Evolutionary conservation across 2,797 vertebrate species (phyloP), one percentile per base, ranked within the genome.

Genomic region (Enteromius afrohamiltoni): DNA sequence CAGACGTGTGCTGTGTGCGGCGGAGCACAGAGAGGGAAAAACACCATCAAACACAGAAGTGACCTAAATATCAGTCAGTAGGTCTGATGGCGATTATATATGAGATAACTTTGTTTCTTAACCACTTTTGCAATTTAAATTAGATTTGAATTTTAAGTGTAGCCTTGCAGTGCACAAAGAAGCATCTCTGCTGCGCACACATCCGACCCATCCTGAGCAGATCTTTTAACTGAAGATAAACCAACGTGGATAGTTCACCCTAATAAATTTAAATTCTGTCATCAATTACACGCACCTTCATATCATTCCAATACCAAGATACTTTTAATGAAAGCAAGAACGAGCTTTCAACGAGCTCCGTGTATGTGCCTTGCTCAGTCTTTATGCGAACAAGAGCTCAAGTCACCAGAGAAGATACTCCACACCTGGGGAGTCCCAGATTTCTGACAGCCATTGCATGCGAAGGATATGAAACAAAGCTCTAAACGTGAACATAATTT

Each of bases 1-100:
- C 75, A 85, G 75, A 85, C 77, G 49, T 86, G 40, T 82, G 85
- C 83, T 84, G 80, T 83, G 58, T 45, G 37, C 58, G 55, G 21
- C 1, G 37, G 64, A 83, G 29, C 10, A 21, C 51, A 16, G 58
- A 62, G 6, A 31, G 23, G 37, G 17, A 70, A 70, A 40, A 40
- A 55, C 14, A 58, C 3, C 14, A 53, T 67, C 42, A 29, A 76
- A 58, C n/a, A 58, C 37, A n/a, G 21, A 79, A 37, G 21, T 69
- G n/a, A 26, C 37, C 51, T 60, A 60, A 37, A 70, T 31, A 40
- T 23, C 34, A 58, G 53, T 26, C 5, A 42, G 29, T 31, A n/a
- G 49, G 11, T 8, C 73, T 75, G 31, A 55, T 37, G 11, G 23
- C 19, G 31, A 23, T n/a, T 23, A 55, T 75, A 51, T 31, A 1